These are phyloP conservation scores for Willisornis vidua DNA, from an alignment of 2,113 vertebrate species.

Conservation along the genomic window DNA sequence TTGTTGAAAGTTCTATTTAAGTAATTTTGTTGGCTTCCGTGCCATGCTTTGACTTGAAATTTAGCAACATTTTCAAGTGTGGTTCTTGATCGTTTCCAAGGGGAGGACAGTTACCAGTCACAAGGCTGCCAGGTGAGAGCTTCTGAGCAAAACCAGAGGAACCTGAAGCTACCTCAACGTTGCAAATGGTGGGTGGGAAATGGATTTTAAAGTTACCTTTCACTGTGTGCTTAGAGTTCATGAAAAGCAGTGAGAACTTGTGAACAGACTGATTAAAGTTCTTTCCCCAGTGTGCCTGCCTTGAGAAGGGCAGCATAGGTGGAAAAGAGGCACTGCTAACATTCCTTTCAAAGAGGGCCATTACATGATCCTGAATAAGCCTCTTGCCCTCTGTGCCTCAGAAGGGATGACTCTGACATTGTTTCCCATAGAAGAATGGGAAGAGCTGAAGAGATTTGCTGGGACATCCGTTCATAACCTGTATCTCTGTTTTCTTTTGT, in stretches of 20 bases:
- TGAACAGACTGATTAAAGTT: background rate
- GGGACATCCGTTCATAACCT: background rate
- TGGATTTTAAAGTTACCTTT: background rate
- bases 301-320: background rate
- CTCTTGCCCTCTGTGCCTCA: background rate
- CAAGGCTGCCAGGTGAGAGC: slow-evolving; percentile 16
- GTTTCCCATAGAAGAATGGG: background rate
- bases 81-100: background rate
- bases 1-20: slow-evolving; percentile 30
- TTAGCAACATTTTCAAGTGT: slow-evolving; percentile 25
- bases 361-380: background rate
- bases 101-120: slow-evolving; percentile 9
- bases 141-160: background rate
- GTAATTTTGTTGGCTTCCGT: slow-evolving; percentile 33
- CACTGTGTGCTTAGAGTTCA: background rate
- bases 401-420: background rate
- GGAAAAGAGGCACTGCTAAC: background rate
- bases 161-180: background rate
- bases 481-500: background rate
- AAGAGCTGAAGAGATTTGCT: background rate
- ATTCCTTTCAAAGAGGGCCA: background rate
- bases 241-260: background rate
- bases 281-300: background rate
- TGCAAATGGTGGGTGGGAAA: slow-evolving; percentile 24
- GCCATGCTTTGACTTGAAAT: slow-evolving; percentile 36